Evolutionary conservation across 2,113 vertebrate genomes (phyloP), one percentile per base, ranked within the genome.

Genomic region (Hemicordylus capensis): DNA sequence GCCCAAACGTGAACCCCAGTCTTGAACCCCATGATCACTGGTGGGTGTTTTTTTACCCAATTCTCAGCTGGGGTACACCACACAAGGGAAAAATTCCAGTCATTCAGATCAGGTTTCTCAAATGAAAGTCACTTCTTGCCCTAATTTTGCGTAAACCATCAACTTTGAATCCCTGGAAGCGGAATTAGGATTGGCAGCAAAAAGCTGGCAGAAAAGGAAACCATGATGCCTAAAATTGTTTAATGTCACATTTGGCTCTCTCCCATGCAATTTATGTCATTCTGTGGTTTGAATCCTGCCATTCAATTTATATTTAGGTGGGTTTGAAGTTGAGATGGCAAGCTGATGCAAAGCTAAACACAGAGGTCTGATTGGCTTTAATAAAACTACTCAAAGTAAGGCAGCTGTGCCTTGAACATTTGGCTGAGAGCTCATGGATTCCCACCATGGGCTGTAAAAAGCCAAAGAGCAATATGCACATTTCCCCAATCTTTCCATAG

Each of bases 181-280:
- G 72, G 81, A 92, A 76, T 66, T 76, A 69, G 85, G 66, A 46
- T 64, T 59, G 24, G 39, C 37, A 59, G 67, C 3, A 90, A 48
- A 0, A 86, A 89, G 66, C 14, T 11, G 0, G 51, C 82, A 74
- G 4, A 4, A 58, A 90, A 89, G 83, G 46, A 85, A 31, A 58
- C 37, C 80, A 85, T n/a, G 84, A 70, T 84, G 69, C 56, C 84
- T 88, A 79, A 48, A 44, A 3, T 80, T 48, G 76, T 10, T 86
- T 91, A 87, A 69, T 46, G 89, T 89, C 81, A 83, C 86, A 89
- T 76, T 90, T 61, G 88, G 34, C 67, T 63, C 64, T 84, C 48
- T 95, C 83, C 58, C 76, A 89, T 78, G 85, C 72, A 83, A 85
- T 91, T 88, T 28, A 89, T 87, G 80, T 89, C 70, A 88, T 91